Percentiles rank a stretch among this genome's conserved stretches.
Evolutionary conservation across 2,888 invertebrate genomes (phyloP).

Genomic region (Drosophila acutilabella): DNA sequence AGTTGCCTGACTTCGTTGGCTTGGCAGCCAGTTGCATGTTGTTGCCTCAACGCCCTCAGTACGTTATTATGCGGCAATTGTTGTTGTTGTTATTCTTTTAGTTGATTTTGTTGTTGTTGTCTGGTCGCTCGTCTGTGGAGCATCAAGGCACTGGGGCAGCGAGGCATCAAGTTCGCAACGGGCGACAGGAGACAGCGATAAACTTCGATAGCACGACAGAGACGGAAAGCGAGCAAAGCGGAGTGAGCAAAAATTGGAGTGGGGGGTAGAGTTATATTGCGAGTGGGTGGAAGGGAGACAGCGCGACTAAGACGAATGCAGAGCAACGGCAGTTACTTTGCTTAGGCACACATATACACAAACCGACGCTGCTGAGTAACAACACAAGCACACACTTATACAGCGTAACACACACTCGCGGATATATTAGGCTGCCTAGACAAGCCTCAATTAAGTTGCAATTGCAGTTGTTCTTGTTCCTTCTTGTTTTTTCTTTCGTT

Average conservation of each 20-base stretch:
- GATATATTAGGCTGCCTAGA: constrained; percentile 53
- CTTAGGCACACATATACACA: constrained; percentile 31
- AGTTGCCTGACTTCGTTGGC: constrained; percentile 36
- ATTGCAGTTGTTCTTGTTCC: constrained; percentile 63
- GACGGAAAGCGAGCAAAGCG: neutral
- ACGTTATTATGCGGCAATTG: constrained; percentile 71
- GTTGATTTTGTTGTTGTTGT: constrained; percentile 44
- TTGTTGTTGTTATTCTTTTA: constrained; percentile 32
- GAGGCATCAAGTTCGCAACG: constrained; percentile 82
- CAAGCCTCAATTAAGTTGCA: constrained; percentile 81
- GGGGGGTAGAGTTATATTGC: too few relatives aligned
- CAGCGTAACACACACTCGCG: constrained; percentile 5
- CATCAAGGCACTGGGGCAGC: constrained; percentile 83
- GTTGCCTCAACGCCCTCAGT: constrained; percentile 76
- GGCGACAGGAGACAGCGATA: constrained; percentile 59
- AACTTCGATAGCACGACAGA: constrained; percentile 2
- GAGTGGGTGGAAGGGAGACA: constrained; percentile 1
- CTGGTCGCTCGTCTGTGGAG: constrained; percentile 81
- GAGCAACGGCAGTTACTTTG: constrained; percentile 76
- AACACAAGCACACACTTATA: too few relatives aligned
- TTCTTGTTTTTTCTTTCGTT: constrained; percentile 38
- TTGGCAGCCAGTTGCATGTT: constrained; percentile 64
- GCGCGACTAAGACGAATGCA: constrained; percentile 38
- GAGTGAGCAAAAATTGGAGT: neutral
- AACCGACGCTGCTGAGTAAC: neutral